These are phyloP conservation scores for Cryptocheilus praepositus DNA, from an alignment of 2,888 invertebrate species.

Conservation along the genomic window DNA sequence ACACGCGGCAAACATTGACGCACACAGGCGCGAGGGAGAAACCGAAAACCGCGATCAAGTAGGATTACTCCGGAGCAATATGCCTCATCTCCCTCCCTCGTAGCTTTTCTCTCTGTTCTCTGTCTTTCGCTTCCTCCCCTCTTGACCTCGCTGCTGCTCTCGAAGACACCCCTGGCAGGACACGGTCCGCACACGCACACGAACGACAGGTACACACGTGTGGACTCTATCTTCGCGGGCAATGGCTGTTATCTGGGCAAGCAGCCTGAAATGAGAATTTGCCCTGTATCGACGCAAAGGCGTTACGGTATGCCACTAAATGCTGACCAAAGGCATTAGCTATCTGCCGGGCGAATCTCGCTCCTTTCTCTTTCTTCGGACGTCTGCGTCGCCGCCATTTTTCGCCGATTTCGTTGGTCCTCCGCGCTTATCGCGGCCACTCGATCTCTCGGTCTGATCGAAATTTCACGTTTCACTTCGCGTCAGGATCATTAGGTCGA, in stretches of 20 bases:
- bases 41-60: constrained; percentile 73
- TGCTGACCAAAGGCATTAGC: constrained; percentile 59
- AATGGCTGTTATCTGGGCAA: constrained; percentile 65
- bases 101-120: constrained; percentile 1
- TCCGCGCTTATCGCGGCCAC: constrained; percentile 11
- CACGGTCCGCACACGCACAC: constrained; percentile 13
- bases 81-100: constrained; percentile 57
- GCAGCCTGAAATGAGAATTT: constrained; percentile 62
- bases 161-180: constrained; percentile 43
- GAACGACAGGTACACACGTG: constrained; percentile 38
- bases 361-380: constrained; percentile 19
- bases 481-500: no score
- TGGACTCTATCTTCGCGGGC: constrained; percentile 54
- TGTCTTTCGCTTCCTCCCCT: constrained; percentile 36
- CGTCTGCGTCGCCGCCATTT: constrained; percentile 19
- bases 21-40: constrained; percentile 46
- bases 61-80: constrained; percentile 72
- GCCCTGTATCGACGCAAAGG: constrained; percentile 48
- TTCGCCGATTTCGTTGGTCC: constrained; percentile 13
- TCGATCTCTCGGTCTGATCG: neutral
- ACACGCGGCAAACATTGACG: constrained; percentile 8
- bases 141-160: constrained; percentile 38
- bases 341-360: constrained; percentile 49
- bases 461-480: neutral
- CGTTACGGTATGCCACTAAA: constrained; percentile 55